Conservation (phyloP, 2,888 invertebrate species). For the Scaptomyza tumidula region DNA sequence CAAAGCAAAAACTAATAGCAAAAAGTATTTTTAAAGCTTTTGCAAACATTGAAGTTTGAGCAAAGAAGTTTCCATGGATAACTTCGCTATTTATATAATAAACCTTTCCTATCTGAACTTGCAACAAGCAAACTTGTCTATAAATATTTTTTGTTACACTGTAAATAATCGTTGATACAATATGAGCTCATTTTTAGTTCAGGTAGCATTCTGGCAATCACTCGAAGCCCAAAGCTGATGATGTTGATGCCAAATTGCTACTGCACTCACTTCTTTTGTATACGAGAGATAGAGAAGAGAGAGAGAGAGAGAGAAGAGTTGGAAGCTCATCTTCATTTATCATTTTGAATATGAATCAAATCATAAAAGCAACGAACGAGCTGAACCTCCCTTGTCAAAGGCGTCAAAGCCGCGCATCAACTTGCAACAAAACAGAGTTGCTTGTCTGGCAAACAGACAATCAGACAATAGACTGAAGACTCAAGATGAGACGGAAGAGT, state of each 20-base stretch:
- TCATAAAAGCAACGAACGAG: conserved; percentile 66
- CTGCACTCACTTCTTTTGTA: conserved; percentile 48
- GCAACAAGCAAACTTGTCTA: not conserved
- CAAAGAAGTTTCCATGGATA: too few relatives aligned
- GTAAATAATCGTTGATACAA: not conserved
- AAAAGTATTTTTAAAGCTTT: too few relatives aligned
- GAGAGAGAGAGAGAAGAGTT: conserved; percentile 8
- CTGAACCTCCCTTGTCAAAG: conserved; percentile 49
- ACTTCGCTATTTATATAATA: too few relatives aligned
- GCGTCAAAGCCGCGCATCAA: conserved; percentile 49
- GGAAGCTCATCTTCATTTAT: conserved; percentile 76
- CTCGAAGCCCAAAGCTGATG: not conserved
- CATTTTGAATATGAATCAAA: conserved; percentile 81
- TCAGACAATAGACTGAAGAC: conserved; percentile 30
- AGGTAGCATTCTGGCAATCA: conserved; percentile 54
- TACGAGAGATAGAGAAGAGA: not conserved
- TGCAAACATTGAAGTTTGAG: too few relatives aligned
- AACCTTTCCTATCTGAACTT: not conserved
- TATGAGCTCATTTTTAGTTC: conserved; percentile 18
- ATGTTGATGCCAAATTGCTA: conserved; percentile 61
- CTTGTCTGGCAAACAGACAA: conserved; percentile 44
- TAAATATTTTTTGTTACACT: conserved; percentile 4
- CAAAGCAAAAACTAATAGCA: not conserved
- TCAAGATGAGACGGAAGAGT: not conserved
- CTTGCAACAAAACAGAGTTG: conserved; percentile 27